A percentile compares a stretch with the other conserved stretches of the same genome.
These are phyloP conservation scores for Bovichtus diacanthus DNA, from an alignment of 2,797 vertebrate species.

Conservation along the genomic window DNA sequence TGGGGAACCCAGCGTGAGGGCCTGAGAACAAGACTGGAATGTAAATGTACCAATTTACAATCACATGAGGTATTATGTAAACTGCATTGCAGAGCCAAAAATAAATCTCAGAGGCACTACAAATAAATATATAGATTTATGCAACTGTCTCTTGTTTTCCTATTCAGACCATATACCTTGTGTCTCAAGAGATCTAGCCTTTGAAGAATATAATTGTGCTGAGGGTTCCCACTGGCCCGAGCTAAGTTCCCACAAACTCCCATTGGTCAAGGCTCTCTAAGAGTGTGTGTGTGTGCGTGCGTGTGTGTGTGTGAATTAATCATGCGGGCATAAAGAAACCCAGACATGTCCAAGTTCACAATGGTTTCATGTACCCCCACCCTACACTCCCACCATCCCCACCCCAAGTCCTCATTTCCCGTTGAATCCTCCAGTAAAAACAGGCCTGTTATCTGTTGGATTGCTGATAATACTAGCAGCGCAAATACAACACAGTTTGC, in stretches of 20 bases:
- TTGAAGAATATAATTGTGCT: conserved; percentile 60
- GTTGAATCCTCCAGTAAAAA: conserved; percentile 86
- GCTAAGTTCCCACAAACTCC: conserved; percentile 78
- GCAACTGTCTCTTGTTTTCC: conserved; percentile 65
- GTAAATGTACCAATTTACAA: conserved; percentile 61
- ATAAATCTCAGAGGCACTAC: conserved; percentile 64
- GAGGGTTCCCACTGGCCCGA: conserved; percentile 54
- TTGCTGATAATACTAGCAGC: conserved; percentile 74
- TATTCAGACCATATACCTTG: conserved; percentile 74
- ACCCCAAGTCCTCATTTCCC: conserved; percentile 66
- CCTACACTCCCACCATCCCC: conserved; percentile 38
- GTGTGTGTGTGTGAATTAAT: conserved; percentile 60
- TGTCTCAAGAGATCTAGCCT: conserved; percentile 54
- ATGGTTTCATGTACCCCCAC: conserved; percentile 67
- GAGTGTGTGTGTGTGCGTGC: conserved; percentile 23
- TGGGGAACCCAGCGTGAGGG: conserved; percentile 59
- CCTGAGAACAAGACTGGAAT: conserved; percentile 84
- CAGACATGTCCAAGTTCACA: conserved; percentile 77
- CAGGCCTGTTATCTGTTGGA: conserved; percentile 73
- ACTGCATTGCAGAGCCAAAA: conserved; percentile 45
- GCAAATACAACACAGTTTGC: conserved; percentile 78
- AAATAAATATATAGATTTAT: conserved; percentile 75
- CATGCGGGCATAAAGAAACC: conserved; percentile 70
- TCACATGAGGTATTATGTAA: conserved; percentile 18
- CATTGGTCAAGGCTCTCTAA: conserved; percentile 52